Percentiles rank a stretch among this genome's conserved stretches.
These are phyloP conservation scores for Dione vanillae DNA, from an alignment of 2,888 invertebrate species.

Conservation along the genomic window DNA sequence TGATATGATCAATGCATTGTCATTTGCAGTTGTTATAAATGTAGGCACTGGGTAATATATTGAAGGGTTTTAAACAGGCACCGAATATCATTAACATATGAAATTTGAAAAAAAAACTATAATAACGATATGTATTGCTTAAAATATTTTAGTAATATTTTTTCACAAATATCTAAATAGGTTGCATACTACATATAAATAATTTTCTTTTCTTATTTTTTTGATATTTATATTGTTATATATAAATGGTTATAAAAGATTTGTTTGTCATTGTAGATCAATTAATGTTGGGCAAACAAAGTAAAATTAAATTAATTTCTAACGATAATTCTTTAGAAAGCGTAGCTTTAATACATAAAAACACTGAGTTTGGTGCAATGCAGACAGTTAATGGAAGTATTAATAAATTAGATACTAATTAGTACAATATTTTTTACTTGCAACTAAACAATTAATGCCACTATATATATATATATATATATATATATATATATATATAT, in stretches of 20 bases:
- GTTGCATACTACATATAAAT: too few relatives aligned
- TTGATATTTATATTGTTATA: too few relatives aligned
- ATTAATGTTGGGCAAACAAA: background rate
- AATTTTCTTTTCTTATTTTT: too few relatives aligned
- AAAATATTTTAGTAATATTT: too few relatives aligned
- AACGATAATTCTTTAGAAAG: background rate
- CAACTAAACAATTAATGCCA: too few relatives aligned
- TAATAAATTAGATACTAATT: too few relatives aligned
- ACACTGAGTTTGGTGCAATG: background rate
- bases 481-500: too few relatives aligned
- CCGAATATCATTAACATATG: background rate
- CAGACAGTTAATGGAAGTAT: background rate
- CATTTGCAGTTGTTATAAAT: constrained; percentile 34
- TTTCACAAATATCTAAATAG: too few relatives aligned
- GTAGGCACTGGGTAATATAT: constrained; percentile 37
- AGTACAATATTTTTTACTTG: too few relatives aligned
- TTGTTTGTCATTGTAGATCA: background rate
- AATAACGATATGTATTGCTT: too few relatives aligned
- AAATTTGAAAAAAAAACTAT: too few relatives aligned
- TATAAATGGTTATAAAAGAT: background rate
- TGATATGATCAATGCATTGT: constrained; percentile 48
- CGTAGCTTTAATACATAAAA: constrained; percentile 3
- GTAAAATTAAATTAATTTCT: constrained; percentile 5
- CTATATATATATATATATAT: too few relatives aligned
- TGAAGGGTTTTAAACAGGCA: constrained; percentile 32